Evolutionary conservation across 2,888 invertebrate species (phyloP).

Genomic region (Noctua janthina): DNA sequence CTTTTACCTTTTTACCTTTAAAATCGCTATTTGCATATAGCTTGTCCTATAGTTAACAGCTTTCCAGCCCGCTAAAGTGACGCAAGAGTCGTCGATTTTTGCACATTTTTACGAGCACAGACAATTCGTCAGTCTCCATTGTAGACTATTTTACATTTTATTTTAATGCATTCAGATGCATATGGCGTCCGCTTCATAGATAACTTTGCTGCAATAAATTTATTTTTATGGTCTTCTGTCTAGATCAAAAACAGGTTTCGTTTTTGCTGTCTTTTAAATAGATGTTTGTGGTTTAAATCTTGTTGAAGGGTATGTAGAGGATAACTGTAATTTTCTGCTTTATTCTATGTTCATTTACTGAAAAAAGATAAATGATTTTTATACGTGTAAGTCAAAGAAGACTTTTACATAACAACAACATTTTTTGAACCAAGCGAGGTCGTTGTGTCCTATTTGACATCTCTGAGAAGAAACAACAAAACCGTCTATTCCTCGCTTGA

Average conservation of each 20-base stretch:
- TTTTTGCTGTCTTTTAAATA: constrained; percentile 17
- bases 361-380: background rate
- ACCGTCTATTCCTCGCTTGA: background rate
- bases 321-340: background rate
- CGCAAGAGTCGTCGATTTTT: constrained; percentile 82
- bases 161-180: constrained; percentile 62
- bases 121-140: constrained; percentile 62
- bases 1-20: background rate
- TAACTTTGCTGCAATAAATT: constrained; percentile 33
- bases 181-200: constrained; percentile 43
- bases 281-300: constrained; percentile 4
- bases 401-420: background rate
- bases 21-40: constrained; percentile 26
- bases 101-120: constrained; percentile 80
- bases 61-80: constrained; percentile 71
- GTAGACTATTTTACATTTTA: constrained; percentile 54
- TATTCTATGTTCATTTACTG: background rate
- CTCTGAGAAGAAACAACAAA: background rate
- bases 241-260: constrained; percentile 24
- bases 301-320: constrained; percentile 18
- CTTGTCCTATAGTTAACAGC: constrained; percentile 60
- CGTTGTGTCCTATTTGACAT: background rate
- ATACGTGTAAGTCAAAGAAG: background rate
- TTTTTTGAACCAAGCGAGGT: background rate
- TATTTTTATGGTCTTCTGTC: constrained; percentile 31